Base-by-base conservation (phyloP, 2,113 vertebrate species). In the Aspiorhynchus laticeps region DNA sequence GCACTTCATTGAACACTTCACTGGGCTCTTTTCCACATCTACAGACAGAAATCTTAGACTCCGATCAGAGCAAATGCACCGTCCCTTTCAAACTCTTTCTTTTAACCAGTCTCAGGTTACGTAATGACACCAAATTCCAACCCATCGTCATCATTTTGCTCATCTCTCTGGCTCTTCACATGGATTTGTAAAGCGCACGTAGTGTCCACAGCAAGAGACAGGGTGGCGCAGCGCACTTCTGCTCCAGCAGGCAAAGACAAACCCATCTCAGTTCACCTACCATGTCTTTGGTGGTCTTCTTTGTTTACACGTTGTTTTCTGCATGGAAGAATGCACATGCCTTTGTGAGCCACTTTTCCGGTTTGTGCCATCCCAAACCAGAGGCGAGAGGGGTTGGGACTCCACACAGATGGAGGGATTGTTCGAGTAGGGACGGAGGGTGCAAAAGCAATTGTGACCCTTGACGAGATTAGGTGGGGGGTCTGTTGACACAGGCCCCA, bases 401-500 rank as follows among this genome's bases (percentile, higher is more conserved):
- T 85, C 26, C 38, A 33, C 76, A 56, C 65, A 51, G 63, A 85
- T 19, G 17, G 48, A 69, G 81, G n/a, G 53, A 61, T 78, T 43
- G 67, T 75, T 36, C n/a, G 28, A 69, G 59, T 15, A 17, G 31
- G 31, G 83, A 80, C 15, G 26, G 74, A 69, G 38, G 85, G 65
- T 78, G 80, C 69, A 63, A 69, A 85, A 65, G 73, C 65, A 77
- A 69, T 83, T 1, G 53, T 81, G 4, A 31, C 79, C 86, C 76
- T 56, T 15, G 75, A 26, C 41, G 87, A 83, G 88, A 76, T 79
- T 61, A 83, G 75, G 63, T 53, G 78, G 78, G 85, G 73, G 83
- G 75, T 46, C 80, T 91, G 92, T 88, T 90, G 88, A 90, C 59
- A 63, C 87, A 88, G 90, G 76, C 85, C 83, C 69, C 88, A 5